Evolutionary conservation across 2,888 invertebrate species (phyloP).

Genomic region (Apamea epomidion): DNA sequence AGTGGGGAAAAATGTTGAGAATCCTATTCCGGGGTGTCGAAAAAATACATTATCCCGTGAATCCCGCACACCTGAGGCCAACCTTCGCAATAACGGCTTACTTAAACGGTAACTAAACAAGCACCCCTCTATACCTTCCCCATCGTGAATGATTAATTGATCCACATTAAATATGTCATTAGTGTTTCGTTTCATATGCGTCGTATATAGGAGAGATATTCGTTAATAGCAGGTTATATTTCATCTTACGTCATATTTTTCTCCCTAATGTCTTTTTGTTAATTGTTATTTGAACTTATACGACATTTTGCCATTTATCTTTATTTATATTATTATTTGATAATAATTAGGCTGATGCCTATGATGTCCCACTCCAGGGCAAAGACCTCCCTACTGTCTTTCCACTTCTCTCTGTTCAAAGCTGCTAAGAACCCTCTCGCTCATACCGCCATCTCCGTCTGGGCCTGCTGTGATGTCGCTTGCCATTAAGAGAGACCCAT

Average conservation of each 20-base stretch:
- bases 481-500: too few species aligned
- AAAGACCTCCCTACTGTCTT: too few species aligned
- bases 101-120: constrained; percentile 49
- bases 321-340: not conserved
- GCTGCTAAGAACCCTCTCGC: too few species aligned
- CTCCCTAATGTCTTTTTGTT: constrained; percentile 48
- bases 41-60: constrained; percentile 75
- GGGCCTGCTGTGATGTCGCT: too few species aligned
- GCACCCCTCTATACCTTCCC: constrained; percentile 40
- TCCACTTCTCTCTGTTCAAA: too few species aligned
- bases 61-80: constrained; percentile 61
- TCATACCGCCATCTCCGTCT: too few species aligned
- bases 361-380: too few species aligned
- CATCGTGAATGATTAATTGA: constrained; percentile 61
- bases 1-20: constrained; percentile 44
- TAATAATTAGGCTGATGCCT: too few species aligned
- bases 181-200: constrained; percentile 36
- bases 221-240: constrained; percentile 54
- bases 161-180: constrained; percentile 51
- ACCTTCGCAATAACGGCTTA: constrained; percentile 61
- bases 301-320: constrained; percentile 9
- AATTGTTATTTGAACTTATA: constrained; percentile 53
- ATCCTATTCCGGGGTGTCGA: constrained; percentile 49
- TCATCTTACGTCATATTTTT: constrained; percentile 42
- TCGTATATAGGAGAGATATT: constrained; percentile 28